These are phyloP conservation scores for Ailuropoda melanoleuca DNA, from an alignment of 2,113 vertebrate genomes.

Conservation along the genomic window DNA sequence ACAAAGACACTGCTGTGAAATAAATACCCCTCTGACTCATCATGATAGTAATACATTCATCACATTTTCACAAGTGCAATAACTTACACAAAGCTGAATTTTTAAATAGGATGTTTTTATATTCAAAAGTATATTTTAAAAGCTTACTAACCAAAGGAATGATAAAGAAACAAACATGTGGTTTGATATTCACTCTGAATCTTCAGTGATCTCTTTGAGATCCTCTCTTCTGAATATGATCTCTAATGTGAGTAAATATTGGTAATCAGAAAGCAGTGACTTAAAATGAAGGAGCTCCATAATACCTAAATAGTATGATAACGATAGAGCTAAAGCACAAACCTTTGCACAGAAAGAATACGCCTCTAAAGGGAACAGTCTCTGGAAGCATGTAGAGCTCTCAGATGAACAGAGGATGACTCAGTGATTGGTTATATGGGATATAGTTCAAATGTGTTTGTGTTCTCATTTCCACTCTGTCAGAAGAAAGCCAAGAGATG, in stretches of 20 bases:
- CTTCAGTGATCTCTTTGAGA: background rate
- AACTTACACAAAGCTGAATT: background rate
- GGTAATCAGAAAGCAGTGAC: background rate
- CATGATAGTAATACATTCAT: background rate
- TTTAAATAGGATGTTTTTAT: background rate
- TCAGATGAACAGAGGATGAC: background rate
- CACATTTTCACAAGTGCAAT: background rate
- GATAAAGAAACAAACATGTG: background rate
- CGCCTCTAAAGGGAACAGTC: background rate
- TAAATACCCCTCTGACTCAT: background rate
- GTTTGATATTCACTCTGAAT: background rate
- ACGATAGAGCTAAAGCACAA: background rate
- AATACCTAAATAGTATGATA: background rate
- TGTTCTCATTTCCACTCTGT: constrained; percentile 40
- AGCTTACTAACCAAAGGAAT: background rate
- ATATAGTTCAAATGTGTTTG: background rate
- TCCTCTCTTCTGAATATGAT: background rate
- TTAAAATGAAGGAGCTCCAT: background rate
- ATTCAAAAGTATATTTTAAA: constrained; percentile 38
- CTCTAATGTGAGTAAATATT: background rate
- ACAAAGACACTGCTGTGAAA: background rate
- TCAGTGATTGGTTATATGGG: background rate
- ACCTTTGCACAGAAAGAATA: background rate
- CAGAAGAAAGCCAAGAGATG: constrained; percentile 78
- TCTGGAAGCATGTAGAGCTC: background rate